A percentile compares a stretch with the other conserved stretches of the same genome.
Evolutionary conservation across 2,888 invertebrate species (phyloP).

Genomic region (Xylota segnis): DNA sequence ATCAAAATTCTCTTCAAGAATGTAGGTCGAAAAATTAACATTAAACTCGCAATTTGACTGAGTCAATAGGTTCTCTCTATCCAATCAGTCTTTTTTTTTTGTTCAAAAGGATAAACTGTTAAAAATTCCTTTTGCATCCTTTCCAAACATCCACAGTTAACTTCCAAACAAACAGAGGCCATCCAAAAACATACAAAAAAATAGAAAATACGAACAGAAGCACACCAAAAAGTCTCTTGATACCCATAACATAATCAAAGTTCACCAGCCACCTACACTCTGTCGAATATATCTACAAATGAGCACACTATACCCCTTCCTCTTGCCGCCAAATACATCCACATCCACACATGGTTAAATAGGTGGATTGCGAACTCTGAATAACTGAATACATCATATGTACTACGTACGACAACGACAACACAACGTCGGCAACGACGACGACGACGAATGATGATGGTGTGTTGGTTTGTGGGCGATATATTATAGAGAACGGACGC

Average conservation of each 20-base stretch:
- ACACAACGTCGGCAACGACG: background rate
- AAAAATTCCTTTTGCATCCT: conserved; percentile 23
- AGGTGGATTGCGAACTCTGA: conserved; percentile 56
- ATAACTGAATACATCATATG: conserved; percentile 46
- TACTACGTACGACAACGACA: too few relatives aligned
- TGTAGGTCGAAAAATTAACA: background rate
- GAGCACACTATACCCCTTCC: conserved; percentile 15
- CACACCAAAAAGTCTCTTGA: conserved; percentile 12
- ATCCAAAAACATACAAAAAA: conserved; percentile 14
- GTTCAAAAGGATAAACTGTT: background rate
- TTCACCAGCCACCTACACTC: conserved; percentile 48
- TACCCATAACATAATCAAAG: conserved; percentile 55
- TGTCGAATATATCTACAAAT: conserved; percentile 22
- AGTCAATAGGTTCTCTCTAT: background rate
- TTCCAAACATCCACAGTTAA: conserved; percentile 33
- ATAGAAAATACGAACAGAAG: conserved; percentile 19
- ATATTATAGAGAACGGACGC: conserved; percentile 44
- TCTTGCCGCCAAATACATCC: conserved; percentile 33
- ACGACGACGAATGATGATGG: background rate
- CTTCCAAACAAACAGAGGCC: conserved; percentile 33
- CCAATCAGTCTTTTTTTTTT: background rate
- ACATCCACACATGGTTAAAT: conserved; percentile 53
- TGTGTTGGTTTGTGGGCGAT: conserved; percentile 36
- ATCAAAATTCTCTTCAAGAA: too few relatives aligned
- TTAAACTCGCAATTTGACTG: background rate